Conservation (phyloP, 2,888 invertebrate species). For the Pemphredon lugubris region DNA sequence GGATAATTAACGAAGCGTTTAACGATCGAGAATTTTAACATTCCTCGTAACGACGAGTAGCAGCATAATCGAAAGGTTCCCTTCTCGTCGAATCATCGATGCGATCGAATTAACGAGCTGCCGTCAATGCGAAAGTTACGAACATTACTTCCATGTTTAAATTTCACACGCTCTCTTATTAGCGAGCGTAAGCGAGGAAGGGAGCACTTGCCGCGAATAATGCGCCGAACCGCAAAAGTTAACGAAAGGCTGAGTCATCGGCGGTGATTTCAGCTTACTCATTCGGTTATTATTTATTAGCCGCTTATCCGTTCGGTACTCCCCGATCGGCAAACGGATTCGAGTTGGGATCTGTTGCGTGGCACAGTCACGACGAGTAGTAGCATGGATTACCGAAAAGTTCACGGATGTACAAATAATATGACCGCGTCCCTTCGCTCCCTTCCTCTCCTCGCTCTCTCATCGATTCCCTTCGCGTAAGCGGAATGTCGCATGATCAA, state of each 20-base stretch:
- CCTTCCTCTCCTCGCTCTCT: too few relatives aligned
- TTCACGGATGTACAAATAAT: constrained; percentile 32
- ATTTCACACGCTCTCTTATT: constrained; percentile 14
- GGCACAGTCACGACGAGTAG: too few relatives aligned
- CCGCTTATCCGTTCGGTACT: constrained; percentile 66
- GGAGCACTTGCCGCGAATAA: constrained; percentile 52
- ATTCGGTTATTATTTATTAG: constrained; percentile 74
- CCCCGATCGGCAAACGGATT: constrained; percentile 64
- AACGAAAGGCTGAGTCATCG: constrained; percentile 66
- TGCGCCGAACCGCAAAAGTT: constrained; percentile 52
- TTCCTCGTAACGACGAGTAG: too few relatives aligned
- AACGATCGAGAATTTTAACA: too few relatives aligned
- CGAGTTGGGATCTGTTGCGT: too few relatives aligned
- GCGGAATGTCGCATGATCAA: constrained; percentile 44
- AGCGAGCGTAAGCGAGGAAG: constrained; percentile 23
- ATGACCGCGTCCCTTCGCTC: constrained; percentile 9
- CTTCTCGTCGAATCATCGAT: too few relatives aligned
- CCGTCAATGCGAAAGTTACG: background rate
- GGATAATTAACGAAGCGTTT: too few relatives aligned
- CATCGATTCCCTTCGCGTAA: constrained; percentile 27
- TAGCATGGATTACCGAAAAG: constrained; percentile 21
- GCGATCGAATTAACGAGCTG: too few relatives aligned
- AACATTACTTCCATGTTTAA: background rate
- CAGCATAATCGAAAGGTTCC: too few relatives aligned
- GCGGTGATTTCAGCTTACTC: constrained; percentile 70